Percentiles rank a stretch among this genome's conserved stretches.
Conservation (phyloP, 2,797 vertebrate genomes). For the Peromyscus melanophrys region DNA sequence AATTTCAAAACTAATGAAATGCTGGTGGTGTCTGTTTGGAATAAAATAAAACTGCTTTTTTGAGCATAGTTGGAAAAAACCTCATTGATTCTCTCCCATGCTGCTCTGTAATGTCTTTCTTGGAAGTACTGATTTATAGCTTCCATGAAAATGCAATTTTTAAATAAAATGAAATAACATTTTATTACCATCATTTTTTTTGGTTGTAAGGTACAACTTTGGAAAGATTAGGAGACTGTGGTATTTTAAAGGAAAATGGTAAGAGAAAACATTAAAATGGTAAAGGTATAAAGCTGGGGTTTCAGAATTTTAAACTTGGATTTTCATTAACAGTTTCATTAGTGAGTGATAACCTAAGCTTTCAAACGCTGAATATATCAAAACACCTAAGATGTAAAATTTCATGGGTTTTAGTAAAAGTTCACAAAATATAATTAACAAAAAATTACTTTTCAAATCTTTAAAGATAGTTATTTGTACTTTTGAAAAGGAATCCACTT, state of each 20-base stretch:
- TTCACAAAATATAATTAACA: neutral
- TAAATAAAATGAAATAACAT: constrained; percentile 21
- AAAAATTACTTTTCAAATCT: neutral
- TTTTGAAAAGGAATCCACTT: neutral
- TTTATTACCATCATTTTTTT: neutral
- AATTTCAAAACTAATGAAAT: neutral
- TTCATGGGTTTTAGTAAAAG: neutral
- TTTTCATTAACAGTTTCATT: neutral
- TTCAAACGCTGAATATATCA: neutral
- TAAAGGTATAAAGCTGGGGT: neutral
- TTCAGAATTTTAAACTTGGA: neutral
- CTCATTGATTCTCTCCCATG: neutral
- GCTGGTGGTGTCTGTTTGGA: neutral
- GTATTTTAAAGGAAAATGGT: neutral
- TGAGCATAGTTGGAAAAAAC: neutral
- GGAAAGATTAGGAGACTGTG: neutral
- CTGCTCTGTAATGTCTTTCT: neutral
- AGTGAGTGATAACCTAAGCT: neutral
- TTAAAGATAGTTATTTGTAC: neutral
- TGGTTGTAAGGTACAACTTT: neutral
- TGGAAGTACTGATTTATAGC: neutral
- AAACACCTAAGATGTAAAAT: neutral
- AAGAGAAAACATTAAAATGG: neutral
- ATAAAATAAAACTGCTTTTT: neutral
- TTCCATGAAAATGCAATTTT: constrained; percentile 7